phyloP scores from a whole-genome alignment of 1,140 invertebrate species.

The Apis laboriosa region DNA sequence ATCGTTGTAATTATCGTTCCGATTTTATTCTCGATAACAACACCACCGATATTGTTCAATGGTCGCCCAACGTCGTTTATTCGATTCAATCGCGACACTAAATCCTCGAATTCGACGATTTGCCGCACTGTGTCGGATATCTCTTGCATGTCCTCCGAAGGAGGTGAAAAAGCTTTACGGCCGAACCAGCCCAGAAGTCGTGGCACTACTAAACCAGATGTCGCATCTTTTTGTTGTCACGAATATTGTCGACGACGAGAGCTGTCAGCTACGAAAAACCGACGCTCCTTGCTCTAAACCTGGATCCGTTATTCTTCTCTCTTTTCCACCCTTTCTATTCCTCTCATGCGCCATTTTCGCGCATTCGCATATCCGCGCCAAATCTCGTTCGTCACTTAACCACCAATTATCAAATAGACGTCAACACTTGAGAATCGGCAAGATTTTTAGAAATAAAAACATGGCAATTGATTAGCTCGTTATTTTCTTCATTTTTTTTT shows the following conservation, averaged over 20 bases:
- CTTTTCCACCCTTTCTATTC: constrained; percentile 11
- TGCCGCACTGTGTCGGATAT: constrained; percentile 71
- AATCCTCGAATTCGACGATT: constrained; percentile 78
- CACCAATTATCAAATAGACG: not conserved
- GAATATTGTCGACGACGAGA: not conserved
- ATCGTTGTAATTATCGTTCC: not conserved
- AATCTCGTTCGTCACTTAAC: not conserved
- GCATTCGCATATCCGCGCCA: constrained; percentile 33
- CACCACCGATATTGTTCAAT: too few species aligned
- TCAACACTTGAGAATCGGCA: not conserved
- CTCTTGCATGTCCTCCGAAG: constrained; percentile 64
- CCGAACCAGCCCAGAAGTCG: constrained; percentile 67
- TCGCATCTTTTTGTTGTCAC: not conserved
- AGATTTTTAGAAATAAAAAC: not conserved
- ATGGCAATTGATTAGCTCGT: not conserved
- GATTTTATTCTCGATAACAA: not conserved
- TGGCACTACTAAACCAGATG: constrained; percentile 73
- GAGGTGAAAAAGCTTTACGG: constrained; percentile 43
- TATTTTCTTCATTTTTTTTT: not conserved
- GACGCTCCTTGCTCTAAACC: constrained; percentile 44
- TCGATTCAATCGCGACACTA: constrained; percentile 75
- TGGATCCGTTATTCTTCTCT: constrained; percentile 25
- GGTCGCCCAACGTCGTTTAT: constrained; percentile 70
- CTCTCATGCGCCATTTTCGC: not conserved
- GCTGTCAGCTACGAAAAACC: constrained; percentile 29